Percentiles rank a stretch among this genome's conserved stretches.
phyloP scores from a whole-genome alignment of 1,140 invertebrate species.

The Dreissena polymorpha region DNA sequence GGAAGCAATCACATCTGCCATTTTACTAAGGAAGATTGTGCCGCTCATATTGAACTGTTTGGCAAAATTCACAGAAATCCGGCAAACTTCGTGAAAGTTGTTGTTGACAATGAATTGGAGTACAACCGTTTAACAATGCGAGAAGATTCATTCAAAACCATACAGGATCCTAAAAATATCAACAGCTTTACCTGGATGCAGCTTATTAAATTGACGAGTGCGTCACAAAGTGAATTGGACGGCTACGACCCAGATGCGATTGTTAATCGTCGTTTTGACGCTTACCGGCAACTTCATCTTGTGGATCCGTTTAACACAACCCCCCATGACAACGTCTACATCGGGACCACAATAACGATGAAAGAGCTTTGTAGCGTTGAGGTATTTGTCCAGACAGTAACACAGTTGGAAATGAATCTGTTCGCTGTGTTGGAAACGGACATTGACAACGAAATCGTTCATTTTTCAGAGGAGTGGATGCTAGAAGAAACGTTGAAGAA shows the following conservation, averaged over 20 bases:
- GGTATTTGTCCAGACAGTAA: constrained; percentile 11
- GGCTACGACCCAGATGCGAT: too few relatives aligned
- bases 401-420: constrained; percentile 24
- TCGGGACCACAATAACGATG: neutral
- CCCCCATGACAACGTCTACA: neutral
- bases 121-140: neutral
- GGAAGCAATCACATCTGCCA: constrained; percentile 14
- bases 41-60: neutral
- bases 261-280: too few relatives aligned
- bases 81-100: constrained; percentile 10
- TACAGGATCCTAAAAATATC: neutral
- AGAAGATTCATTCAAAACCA: constrained; percentile 10
- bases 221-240: too few relatives aligned
- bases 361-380: constrained; percentile 4
- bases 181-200: constrained; percentile 6
- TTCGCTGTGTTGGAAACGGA: neutral
- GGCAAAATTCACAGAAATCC: constrained; percentile 1
- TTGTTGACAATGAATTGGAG: constrained; percentile 21
- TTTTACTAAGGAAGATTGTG: neutral
- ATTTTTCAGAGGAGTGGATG: neutral
- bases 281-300: too few relatives aligned
- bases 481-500: neutral
- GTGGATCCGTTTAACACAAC: too few relatives aligned
- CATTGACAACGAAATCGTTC: constrained; percentile 10
- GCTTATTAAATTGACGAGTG: constrained; percentile 1